Conservation (phyloP, 2,797 vertebrate genomes). For the Salarias fasciatus region DNA sequence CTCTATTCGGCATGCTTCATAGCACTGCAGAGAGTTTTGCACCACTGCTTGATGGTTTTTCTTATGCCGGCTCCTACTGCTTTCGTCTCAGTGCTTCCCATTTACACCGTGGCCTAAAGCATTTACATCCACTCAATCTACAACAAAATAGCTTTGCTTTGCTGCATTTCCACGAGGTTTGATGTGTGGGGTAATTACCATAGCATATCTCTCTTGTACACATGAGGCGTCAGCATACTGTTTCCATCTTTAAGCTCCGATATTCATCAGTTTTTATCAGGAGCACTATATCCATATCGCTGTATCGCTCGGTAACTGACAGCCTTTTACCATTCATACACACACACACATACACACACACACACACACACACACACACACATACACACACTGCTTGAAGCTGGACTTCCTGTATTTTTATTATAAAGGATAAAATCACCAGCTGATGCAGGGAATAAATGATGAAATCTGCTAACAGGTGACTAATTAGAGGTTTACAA, state of each 20-base stretch:
- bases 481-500: no score
- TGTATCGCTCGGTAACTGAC: constrained; percentile 20
- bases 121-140: constrained; percentile 75
- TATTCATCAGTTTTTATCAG: constrained; percentile 63
- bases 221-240: constrained; percentile 50
- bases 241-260: constrained; percentile 44
- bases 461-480: no score
- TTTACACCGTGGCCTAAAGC: constrained; percentile 77
- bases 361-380: no score
- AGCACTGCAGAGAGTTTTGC: constrained; percentile 78
- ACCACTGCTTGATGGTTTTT: constrained; percentile 82
- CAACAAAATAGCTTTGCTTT: constrained; percentile 73
- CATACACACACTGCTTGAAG: no score
- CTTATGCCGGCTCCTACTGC: constrained; percentile 68
- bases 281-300: constrained; percentile 17
- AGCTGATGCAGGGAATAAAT: no score
- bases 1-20: constrained; percentile 84
- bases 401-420: no score
- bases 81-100: constrained; percentile 79
- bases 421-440: no score
- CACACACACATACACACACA: no score
- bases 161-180: constrained; percentile 65
- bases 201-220: constrained; percentile 64
- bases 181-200: constrained; percentile 67
- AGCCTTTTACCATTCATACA: constrained; percentile 30